phyloP scores from a whole-genome alignment of 2,797 vertebrate genomes.

The Enteromius afrohamiltoni region DNA sequence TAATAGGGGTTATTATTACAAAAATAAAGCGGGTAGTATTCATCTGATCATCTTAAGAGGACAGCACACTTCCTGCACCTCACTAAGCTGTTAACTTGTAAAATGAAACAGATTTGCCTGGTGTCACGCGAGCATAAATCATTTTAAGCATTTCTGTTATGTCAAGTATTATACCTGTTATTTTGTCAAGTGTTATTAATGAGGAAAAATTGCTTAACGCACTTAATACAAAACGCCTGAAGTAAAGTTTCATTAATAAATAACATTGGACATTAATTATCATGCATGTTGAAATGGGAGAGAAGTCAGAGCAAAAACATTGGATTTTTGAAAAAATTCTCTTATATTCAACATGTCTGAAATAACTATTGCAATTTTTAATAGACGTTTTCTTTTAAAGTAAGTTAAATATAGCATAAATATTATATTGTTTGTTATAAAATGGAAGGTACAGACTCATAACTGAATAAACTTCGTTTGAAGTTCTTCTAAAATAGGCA shows the following conservation, averaged over 20 bases:
- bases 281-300: not conserved
- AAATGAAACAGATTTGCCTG: not conserved
- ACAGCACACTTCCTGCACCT: not conserved
- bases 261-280: conserved; percentile 1
- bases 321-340: not conserved
- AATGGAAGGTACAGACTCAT: not conserved
- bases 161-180: too few relatives aligned
- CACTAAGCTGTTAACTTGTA: not conserved
- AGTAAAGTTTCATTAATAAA: not conserved
- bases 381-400: not conserved
- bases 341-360: not conserved
- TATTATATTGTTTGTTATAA: not conserved
- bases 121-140: not conserved
- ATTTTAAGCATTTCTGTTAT: not conserved
- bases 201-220: not conserved
- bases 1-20: not conserved
- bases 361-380: not conserved
- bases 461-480: not conserved
- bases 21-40: not conserved
- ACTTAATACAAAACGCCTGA: not conserved
- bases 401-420: not conserved
- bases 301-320: not conserved
- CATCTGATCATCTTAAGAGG: not conserved
- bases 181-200: not conserved
- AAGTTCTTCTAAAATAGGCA: not conserved